Conservation (phyloP, 2,113 vertebrate genomes). For the Emydura subglobosa region DNA sequence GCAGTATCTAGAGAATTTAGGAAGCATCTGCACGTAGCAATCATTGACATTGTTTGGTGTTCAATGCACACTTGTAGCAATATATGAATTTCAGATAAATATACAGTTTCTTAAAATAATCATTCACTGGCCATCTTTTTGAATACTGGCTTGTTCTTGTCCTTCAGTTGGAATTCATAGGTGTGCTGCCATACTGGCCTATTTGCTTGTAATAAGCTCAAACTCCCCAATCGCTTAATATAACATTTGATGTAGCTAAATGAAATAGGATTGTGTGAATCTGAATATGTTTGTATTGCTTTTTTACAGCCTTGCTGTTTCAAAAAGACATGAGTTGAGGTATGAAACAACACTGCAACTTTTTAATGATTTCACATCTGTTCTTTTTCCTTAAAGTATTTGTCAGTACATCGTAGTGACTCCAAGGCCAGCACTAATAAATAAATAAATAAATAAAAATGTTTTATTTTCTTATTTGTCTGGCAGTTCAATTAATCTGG, state of each 20-base stretch:
- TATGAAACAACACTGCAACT: not conserved
- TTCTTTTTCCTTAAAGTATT: not conserved
- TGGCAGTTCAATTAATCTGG: not conserved
- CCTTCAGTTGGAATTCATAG: not conserved
- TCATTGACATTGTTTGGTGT: not conserved
- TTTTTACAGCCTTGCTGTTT: not conserved
- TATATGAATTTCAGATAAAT: not conserved
- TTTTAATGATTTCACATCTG: not conserved
- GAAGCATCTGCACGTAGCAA: not conserved
- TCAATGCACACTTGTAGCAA: not conserved
- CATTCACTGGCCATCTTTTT: not conserved
- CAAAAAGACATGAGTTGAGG: not conserved
- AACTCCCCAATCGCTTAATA: not conserved
- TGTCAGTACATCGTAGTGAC: not conserved
- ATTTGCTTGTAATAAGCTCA: not conserved
- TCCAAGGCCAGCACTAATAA: not conserved
- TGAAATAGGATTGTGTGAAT: not conserved
- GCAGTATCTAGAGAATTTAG: not conserved
- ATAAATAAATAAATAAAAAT: not conserved
- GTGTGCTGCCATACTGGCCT: not conserved
- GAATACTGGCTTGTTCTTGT: not conserved
- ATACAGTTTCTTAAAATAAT: not conserved
- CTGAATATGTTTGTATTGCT: not conserved
- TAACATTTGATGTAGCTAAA: not conserved
- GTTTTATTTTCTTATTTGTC: not conserved